These are phyloP conservation scores for Hirtodrosophila confusa DNA, from an alignment of 2,888 invertebrate genomes.

Conservation along the genomic window DNA sequence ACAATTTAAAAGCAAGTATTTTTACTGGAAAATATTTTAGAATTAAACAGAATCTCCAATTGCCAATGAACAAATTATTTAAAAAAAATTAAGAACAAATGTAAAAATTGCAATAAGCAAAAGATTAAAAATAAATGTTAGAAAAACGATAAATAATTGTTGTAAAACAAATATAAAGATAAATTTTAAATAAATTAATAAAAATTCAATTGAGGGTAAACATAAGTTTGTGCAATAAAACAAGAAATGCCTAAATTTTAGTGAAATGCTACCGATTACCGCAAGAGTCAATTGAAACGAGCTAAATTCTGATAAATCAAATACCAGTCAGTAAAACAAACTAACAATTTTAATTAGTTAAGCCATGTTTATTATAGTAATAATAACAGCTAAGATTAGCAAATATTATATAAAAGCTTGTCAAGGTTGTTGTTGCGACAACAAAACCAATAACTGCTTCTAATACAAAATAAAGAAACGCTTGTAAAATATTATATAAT, in stretches of 20 bases:
- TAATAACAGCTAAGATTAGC: constrained; percentile 29
- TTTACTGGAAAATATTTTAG: constrained; percentile 7
- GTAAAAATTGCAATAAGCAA: constrained; percentile 5
- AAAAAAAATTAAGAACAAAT: neutral
- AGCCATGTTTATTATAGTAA: constrained; percentile 44
- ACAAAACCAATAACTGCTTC: constrained; percentile 64
- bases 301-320: constrained; percentile 41
- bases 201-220: neutral
- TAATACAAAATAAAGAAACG: constrained; percentile 43
- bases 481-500: constrained; percentile 43
- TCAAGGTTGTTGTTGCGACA: constrained; percentile 53
- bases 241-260: constrained; percentile 12
- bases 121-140: constrained; percentile 12
- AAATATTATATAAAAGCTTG: constrained; percentile 45
- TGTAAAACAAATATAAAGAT: constrained; percentile 1
- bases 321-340: constrained; percentile 45
- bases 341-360: constrained; percentile 39
- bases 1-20: constrained; percentile 6
- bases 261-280: constrained; percentile 22
- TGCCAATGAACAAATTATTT: constrained; percentile 54
- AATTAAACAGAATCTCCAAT: constrained; percentile 53
- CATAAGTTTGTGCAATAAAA: constrained; percentile 13
- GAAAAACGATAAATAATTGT: constrained; percentile 1
- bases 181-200: constrained; percentile 10
- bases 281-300: constrained; percentile 63